Evolutionary conservation across 2,888 invertebrate species (phyloP).

Genomic region (Baronia brevicornis): DNA sequence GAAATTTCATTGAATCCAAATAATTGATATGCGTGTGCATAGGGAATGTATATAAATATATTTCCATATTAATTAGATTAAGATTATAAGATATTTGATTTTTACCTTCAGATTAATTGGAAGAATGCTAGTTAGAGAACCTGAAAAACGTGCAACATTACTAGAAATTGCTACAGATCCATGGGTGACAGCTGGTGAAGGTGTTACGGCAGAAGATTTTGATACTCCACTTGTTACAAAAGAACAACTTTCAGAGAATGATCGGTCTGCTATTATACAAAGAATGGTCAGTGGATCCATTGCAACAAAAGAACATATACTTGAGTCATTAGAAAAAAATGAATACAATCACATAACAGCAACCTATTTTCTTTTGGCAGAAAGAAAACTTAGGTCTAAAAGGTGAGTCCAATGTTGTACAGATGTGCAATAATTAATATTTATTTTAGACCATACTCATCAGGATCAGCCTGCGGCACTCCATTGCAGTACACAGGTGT

Average conservation of each 20-base stretch:
- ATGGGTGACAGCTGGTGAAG: conserved; percentile 83
- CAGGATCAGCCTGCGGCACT: conserved; percentile 10
- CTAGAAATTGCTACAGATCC: conserved; percentile 90
- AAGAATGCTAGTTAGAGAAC: conserved; percentile 95
- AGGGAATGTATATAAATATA: no score
- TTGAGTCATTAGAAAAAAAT: conserved; percentile 94
- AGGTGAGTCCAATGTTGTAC: conserved; percentile 56
- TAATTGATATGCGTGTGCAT: no score
- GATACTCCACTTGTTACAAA: conserved; percentile 89
- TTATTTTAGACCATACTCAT: background rate
- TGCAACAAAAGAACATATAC: conserved; percentile 94
- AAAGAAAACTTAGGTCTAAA: conserved; percentile 89
- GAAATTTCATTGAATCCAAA: no score
- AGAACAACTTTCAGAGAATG: conserved; percentile 93
- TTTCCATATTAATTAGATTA: no score
- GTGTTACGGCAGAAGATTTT: conserved; percentile 71
- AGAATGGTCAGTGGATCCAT: conserved; percentile 98
- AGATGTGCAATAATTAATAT: conserved; percentile 6
- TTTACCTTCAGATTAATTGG: conserved; percentile 82
- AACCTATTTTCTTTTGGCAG: conserved; percentile 97
- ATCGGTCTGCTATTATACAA: conserved; percentile 92
- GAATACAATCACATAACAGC: conserved; percentile 99
- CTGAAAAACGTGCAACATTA: conserved; percentile 91
- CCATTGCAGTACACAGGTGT: no score
- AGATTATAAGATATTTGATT: background rate